Conservation (phyloP, 2,888 invertebrate species). For the Trissolcus japonicus region DNA sequence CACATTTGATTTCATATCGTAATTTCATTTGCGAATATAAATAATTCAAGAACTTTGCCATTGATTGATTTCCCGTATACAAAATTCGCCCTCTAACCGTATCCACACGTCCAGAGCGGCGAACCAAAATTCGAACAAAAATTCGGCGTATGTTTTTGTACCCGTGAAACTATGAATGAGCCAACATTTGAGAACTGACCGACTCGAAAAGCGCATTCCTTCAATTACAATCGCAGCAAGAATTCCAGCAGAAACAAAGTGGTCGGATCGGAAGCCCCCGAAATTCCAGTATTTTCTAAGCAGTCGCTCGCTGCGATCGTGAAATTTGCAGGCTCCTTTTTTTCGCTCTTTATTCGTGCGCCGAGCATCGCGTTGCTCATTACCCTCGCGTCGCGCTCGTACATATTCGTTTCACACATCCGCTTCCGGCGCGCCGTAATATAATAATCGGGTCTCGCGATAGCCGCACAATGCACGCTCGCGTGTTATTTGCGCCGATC, state of each 20-base stretch:
- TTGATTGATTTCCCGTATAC: not conserved
- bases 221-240: constrained; percentile 6
- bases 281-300: constrained; percentile 19
- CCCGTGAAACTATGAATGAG: too few relatives aligned
- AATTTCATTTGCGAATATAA: not conserved
- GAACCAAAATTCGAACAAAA: not conserved
- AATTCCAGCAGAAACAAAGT: constrained; percentile 34
- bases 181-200: constrained; percentile 7
- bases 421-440: constrained; percentile 72
- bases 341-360: constrained; percentile 41
- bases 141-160: not conserved
- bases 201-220: constrained; percentile 7
- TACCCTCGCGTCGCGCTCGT: constrained; percentile 63
- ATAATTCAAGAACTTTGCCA: too few relatives aligned
- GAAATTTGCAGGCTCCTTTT: constrained; percentile 29
- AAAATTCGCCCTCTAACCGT: not conserved
- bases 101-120: not conserved
- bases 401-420: constrained; percentile 74
- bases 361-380: constrained; percentile 62
- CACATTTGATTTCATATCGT: not conserved
- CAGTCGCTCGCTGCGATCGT: constrained; percentile 2
- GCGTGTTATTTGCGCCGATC: constrained; percentile 63
- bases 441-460: constrained; percentile 70
- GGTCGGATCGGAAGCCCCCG: constrained; percentile 2
- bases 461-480: constrained; percentile 65